Conservation (phyloP, 2,113 vertebrate genomes). For the Ceyx melanurus region DNA sequence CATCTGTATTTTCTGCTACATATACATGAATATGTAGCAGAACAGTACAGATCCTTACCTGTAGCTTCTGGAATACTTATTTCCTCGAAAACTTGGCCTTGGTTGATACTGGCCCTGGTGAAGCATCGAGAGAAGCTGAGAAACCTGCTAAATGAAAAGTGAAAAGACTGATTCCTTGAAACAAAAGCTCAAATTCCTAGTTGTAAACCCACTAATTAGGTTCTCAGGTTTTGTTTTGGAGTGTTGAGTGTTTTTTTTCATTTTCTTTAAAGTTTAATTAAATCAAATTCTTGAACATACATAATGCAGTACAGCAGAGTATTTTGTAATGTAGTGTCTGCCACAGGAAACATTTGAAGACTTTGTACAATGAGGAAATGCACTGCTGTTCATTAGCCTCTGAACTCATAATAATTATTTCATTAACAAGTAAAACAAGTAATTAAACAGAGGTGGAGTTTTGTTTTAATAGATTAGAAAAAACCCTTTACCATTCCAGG, state of each 20-base stretch:
- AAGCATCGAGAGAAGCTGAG: slow-evolving; percentile 99
- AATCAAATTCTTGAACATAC: not conserved
- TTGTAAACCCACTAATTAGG: not conserved
- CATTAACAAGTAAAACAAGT: slow-evolving; percentile 5
- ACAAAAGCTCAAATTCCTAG: not conserved
- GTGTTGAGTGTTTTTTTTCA: not conserved
- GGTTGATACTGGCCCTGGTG: slow-evolving; percentile 99
- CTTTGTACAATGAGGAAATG: not conserved
- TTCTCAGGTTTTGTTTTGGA: not conserved
- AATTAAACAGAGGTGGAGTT: not conserved
- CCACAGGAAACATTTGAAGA: not conserved
- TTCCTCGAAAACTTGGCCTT: slow-evolving; percentile 97
- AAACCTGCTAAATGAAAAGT: slow-evolving; percentile 90
- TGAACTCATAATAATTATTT: not conserved
- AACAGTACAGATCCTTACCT: slow-evolving; percentile 81
- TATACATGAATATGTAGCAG: not conserved
- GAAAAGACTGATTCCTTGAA: slow-evolving; percentile 59
- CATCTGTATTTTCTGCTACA: not conserved
- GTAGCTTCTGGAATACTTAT: slow-evolving; percentile 98
- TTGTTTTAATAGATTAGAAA: not conserved
- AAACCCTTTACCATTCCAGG: not conserved
- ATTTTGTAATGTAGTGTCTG: not conserved
- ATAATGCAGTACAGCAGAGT: not conserved
- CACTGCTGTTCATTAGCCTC: not conserved
- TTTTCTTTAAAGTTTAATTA: not conserved